These are phyloP conservation scores for Caenorhabditis sp. DNA, from an alignment of 2,888 invertebrate genomes.

Conservation along the genomic window DNA sequence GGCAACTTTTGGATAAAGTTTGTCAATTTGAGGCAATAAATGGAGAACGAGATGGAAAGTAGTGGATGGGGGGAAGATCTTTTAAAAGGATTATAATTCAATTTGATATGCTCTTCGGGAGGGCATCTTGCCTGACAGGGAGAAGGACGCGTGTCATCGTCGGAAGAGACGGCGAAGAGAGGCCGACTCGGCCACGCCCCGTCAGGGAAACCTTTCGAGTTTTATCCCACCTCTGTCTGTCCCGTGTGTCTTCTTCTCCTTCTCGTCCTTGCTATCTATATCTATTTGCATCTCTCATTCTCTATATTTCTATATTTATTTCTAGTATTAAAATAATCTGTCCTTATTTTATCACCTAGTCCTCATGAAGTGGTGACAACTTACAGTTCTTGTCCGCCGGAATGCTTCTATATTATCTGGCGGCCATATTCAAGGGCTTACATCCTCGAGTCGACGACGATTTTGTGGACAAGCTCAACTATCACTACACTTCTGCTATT, in stretches of 20 bases:
- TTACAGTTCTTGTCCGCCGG: conserved; percentile 82
- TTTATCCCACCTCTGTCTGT: conserved; percentile 61
- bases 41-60: conserved; percentile 30
- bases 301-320: conserved; percentile 12
- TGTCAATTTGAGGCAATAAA: conserved; percentile 17
- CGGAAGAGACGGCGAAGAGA: conserved; percentile 16
- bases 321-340: too few species aligned
- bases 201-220: conserved; percentile 60
- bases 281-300: not conserved
- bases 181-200: conserved; percentile 53
- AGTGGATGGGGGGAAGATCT: conserved; percentile 60
- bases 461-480: conserved; percentile 82
- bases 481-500: conserved; percentile 83
- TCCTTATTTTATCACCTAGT: too few species aligned
- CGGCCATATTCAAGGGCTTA: conserved; percentile 83
- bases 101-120: conserved; percentile 62
- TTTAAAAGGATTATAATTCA: conserved; percentile 66
- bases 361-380: conserved; percentile 41
- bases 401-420: conserved; percentile 83
- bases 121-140: conserved; percentile 56
- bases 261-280: not conserved
- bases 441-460: conserved; percentile 83
- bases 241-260: conserved; percentile 16
- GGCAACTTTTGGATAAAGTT: conserved; percentile 31
- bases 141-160: conserved; percentile 48